Base-by-base conservation (phyloP, 2,797 vertebrate genomes). In the Xiphophorus birchmanni region DNA sequence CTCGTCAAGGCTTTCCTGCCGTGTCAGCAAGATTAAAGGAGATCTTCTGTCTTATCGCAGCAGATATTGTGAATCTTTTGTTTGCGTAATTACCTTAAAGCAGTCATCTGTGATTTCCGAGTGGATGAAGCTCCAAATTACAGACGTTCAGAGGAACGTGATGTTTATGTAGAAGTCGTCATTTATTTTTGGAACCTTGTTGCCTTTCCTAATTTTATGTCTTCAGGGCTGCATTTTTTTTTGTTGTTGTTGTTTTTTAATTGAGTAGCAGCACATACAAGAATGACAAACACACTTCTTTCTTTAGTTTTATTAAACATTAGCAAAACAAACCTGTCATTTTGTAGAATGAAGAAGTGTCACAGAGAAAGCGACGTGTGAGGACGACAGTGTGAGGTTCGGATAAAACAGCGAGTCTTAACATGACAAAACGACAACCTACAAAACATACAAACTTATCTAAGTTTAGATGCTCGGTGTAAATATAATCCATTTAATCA, bases 251-350 rank as follows among this genome's bases (percentile, higher is more conserved):
- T 45, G 44, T 45, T 79, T 60, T 83, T 54, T 11, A n/a, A 42
- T 18, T 81, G n/a, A 48, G 18, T 11, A 10, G 48, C 35, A 45
- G 4, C 21, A 37, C 75, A 81, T 77, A 42, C 42, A 80, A 63
- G 71, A 86, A 88, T 2, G 63, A 92, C 86, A 87, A 58, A 86
- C 81, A 50, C 74, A 42, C 45, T 18, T 42, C 58, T 44, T 35
- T 71, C 71, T 77, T 84, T 69, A 50, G 8, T 77, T 94, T 94
- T 93, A 94, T 94, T 94, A 69, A 87, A 91, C 65, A 87, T 37
- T 58, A 82, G 80, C 32, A 82, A 84, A 84, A 82, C 44, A 86
- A 82, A 82, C 81, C 1, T 9, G 54, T 48, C 29, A 72, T 87
- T 82, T 81, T 89, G 85, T 87, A 82, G 90, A 90, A 84, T 87